phyloP scores from a whole-genome alignment of 2,113 vertebrate genomes.

The Ornithorhynchus anatinus region DNA sequence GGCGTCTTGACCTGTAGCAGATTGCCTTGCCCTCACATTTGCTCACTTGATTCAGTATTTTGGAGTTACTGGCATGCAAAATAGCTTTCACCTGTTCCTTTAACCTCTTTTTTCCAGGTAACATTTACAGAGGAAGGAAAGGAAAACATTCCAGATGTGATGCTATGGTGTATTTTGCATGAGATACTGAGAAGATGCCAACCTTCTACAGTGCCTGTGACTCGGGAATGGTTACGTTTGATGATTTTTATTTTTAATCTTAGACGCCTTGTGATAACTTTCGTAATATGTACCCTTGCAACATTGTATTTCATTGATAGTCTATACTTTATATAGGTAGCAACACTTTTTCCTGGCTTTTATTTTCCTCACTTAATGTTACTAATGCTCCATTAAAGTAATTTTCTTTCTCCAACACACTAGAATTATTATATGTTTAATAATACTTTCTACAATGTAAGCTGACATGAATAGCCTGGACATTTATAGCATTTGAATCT shows the following conservation, averaged over 20 bases:
- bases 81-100: background rate
- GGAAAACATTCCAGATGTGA: conserved; percentile 15
- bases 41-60: too few relatives aligned
- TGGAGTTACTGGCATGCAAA: background rate
- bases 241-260: conserved; percentile 23
- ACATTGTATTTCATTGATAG: conserved; percentile 44
- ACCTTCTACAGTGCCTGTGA: background rate
- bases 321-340: conserved; percentile 46
- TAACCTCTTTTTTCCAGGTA: conserved; percentile 48
- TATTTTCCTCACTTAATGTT: too few relatives aligned
- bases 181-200: background rate
- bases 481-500: background rate
- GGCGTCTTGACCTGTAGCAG: too few relatives aligned
- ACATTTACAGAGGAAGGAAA: conserved; percentile 3
- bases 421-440: conserved; percentile 19
- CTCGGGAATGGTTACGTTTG: conserved; percentile 29
- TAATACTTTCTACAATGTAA: conserved; percentile 15
- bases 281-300: conserved; percentile 49
- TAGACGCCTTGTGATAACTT: conserved; percentile 20
- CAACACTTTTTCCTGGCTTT: too few relatives aligned
- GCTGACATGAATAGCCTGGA: background rate
- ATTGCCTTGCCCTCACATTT: too few relatives aligned
- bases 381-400: conserved; percentile 36
- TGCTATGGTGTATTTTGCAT: background rate
- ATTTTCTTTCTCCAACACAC: conserved; percentile 13